A percentile compares a stretch with the other conserved stretches of the same genome.
Evolutionary conservation across 2,888 invertebrate species (phyloP).

Genomic region (Morpho deidamia): DNA sequence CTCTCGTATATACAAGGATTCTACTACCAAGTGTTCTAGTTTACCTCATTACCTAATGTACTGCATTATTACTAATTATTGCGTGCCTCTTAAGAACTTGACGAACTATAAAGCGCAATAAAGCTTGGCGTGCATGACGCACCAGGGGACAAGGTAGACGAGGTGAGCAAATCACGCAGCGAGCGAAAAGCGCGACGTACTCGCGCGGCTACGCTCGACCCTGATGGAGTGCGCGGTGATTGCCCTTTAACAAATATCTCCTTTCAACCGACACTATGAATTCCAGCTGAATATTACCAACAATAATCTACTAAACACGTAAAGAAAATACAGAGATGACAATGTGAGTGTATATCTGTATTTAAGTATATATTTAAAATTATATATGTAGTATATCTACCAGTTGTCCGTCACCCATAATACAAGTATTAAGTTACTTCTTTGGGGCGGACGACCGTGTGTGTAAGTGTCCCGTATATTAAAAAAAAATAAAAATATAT

Average conservation of each 20-base stretch:
- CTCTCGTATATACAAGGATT: too few species aligned
- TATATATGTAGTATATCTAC: too few species aligned
- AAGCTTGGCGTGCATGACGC: conserved; percentile 29
- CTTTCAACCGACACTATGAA: conserved; percentile 21
- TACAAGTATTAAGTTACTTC: too few species aligned
- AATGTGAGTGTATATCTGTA: too few species aligned
- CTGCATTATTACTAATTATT: not conserved
- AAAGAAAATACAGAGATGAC: too few species aligned
- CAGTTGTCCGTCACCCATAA: too few species aligned
- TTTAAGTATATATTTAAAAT: too few species aligned
- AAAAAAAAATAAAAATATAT: too few species aligned
- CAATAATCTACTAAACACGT: too few species aligned
- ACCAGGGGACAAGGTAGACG: conserved; percentile 30
- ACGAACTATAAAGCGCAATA: conserved; percentile 2
- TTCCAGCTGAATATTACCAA: not conserved
- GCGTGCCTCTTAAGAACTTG: not conserved
- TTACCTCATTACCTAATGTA: too few species aligned
- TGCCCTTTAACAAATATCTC: conserved; percentile 54
- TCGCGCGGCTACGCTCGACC: conserved; percentile 49
- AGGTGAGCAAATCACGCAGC: conserved; percentile 39
- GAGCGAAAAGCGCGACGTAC: conserved; percentile 62
- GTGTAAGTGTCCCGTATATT: too few species aligned
- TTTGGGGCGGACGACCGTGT: too few species aligned
- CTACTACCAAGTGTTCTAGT: not conserved
- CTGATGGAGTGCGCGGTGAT: conserved; percentile 26